Conservation (phyloP, 2,888 invertebrate species). For the Lutraria lutraria region DNA sequence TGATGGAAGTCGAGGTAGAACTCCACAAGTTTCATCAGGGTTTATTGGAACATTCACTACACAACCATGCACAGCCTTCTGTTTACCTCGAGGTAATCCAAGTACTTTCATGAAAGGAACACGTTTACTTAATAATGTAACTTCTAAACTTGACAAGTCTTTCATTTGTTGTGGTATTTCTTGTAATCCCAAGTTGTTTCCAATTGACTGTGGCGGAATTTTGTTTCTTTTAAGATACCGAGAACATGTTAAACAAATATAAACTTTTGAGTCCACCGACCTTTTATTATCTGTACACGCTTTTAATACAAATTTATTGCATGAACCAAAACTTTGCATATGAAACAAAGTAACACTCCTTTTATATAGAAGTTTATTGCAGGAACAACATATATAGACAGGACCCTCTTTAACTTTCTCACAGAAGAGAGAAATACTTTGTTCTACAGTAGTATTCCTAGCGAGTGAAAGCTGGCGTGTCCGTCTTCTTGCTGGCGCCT, state of each 20-base stretch:
- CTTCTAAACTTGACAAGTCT: conserved; percentile 61
- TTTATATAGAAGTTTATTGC: too few relatives aligned
- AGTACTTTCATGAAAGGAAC: conserved; percentile 65
- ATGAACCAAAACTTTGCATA: too few relatives aligned
- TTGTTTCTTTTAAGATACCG: conserved; percentile 26
- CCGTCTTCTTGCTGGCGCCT: too few relatives aligned
- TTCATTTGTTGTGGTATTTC: conserved; percentile 54
- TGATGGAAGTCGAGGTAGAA: conserved; percentile 48
- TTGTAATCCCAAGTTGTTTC: conserved; percentile 56
- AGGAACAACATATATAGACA: too few relatives aligned
- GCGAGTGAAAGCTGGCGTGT: too few relatives aligned
- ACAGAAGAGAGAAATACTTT: too few relatives aligned
- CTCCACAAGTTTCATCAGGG: conserved; percentile 38
- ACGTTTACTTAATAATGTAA: conserved; percentile 60
- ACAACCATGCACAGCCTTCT: conserved; percentile 60
- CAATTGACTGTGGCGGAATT: conserved; percentile 52
- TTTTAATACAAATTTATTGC: too few relatives aligned
- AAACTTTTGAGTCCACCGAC: conserved; percentile 25
- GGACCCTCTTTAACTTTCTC: too few relatives aligned
- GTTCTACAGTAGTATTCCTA: too few relatives aligned
- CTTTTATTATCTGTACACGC: conserved; percentile 16
- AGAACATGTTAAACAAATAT: conserved; percentile 38
- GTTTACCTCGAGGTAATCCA: conserved; percentile 52
- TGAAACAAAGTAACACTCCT: too few relatives aligned
- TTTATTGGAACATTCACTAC: conserved; percentile 56